Evolutionary conservation across 1,140 invertebrate species (phyloP), one percentile per base, ranked within the genome.

Genomic region (Brachionus asplanchnoidis): DNA sequence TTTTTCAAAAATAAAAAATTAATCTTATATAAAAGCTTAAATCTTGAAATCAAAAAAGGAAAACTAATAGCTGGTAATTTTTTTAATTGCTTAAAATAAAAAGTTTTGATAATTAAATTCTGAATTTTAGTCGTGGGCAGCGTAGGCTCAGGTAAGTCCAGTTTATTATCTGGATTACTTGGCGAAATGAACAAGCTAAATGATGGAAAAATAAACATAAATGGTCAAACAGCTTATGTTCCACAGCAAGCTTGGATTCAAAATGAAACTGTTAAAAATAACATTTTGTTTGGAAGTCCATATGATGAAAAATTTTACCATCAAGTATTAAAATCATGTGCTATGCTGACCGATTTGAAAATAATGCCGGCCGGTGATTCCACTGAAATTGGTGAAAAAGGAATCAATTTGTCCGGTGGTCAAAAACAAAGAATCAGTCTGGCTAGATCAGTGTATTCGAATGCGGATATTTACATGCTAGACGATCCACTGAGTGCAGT

Each of bases 91-190:
- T 28, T 0, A 0, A n/a, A 73, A 17, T 20, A 17, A 11, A 17
- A 42, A 8, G 46, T 9, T 42, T 46, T n/a, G 8, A 20, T 9
- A 28, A 53, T n/a, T 46, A 50, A 26, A 50, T 44, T 65, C 12
- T 90, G 95, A 11, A 92, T 94, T 50, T 94, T 95, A n/a, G 91
- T 96, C 60, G 94, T 96, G 44, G 95, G 95, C 36, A 92, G 92
- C 65, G 95, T 97, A 1, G 95, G 95, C 82, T 93, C 94, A 42
- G 96, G 95, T 36, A 97, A 97, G 91, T 95, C 94, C 87, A 96
- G 95, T 40, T 90, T 97, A 1, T 90, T 97, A 40, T 93, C 94
- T 17, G 94, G 95, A 2, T 90, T 95, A 66, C 91, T 97, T 0
- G 95, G 95, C 32, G 95, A 97, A 92, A 96, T 97, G 94, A 92